Evolutionary conservation across 2,797 vertebrate genomes (phyloP).

Genomic region (Sandelia bainsii): DNA sequence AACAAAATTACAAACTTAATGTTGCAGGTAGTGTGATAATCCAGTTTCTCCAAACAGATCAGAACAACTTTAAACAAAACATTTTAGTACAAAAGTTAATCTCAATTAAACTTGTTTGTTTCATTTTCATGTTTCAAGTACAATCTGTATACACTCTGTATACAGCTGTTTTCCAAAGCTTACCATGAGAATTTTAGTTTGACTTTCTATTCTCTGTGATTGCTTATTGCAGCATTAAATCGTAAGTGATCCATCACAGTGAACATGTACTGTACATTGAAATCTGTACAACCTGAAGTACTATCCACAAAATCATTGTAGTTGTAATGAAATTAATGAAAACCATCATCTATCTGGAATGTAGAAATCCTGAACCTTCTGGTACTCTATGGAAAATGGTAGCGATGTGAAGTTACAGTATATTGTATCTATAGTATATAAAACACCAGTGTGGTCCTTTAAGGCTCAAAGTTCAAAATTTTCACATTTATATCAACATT

Average conservation of each 20-base stretch:
- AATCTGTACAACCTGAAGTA: background rate
- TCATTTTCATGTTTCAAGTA: too few species aligned
- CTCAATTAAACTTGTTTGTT: too few species aligned
- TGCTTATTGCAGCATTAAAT: too few species aligned
- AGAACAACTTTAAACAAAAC: constrained; percentile 7
- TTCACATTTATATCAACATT: constrained; percentile 13
- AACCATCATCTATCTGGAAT: background rate
- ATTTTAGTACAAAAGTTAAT: background rate
- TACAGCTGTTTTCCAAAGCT: too few species aligned
- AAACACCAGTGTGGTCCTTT: background rate
- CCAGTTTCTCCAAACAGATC: constrained; percentile 4
- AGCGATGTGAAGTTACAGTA: background rate
- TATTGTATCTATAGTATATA: background rate
- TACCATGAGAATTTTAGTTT: too few species aligned
- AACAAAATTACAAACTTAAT: constrained; percentile 9
- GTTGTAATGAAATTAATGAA: background rate
- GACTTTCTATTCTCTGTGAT: too few species aligned
- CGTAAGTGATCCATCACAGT: background rate
- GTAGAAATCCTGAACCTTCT: background rate
- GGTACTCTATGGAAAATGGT: background rate
- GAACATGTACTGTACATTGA: background rate
- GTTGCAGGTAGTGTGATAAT: constrained; percentile 16
- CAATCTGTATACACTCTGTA: too few species aligned
- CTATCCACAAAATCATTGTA: background rate
- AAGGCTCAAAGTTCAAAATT: background rate